A percentile compares a stretch with the other conserved stretches of the same genome.
Evolutionary conservation across 2,888 invertebrate species (phyloP).

Genomic region (Platycnemis pennipes): DNA sequence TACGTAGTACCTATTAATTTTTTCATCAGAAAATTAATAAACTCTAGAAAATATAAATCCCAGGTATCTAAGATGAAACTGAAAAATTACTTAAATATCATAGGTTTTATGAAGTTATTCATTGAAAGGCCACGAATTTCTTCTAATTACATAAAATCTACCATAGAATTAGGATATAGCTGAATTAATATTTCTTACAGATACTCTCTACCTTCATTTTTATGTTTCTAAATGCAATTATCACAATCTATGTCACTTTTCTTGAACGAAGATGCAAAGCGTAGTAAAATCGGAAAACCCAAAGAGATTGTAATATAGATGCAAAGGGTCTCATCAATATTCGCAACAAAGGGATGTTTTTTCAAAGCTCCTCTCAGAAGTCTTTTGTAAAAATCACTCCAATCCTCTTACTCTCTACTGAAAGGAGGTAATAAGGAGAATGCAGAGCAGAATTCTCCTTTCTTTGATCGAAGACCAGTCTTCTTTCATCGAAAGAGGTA

Average conservation of each 20-base stretch:
- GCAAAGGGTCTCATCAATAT: background rate
- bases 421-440: slow-evolving; percentile 26
- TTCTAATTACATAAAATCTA: too few relatives aligned
- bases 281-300: background rate
- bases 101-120: too few relatives aligned
- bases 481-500: background rate
- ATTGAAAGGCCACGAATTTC: too few relatives aligned
- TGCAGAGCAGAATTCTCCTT: background rate
- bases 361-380: background rate
- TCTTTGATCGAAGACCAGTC: background rate
- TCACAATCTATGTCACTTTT: background rate
- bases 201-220: too few relatives aligned
- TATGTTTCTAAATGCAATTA: too few relatives aligned
- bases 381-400: background rate
- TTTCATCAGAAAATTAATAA: too few relatives aligned
- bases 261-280: background rate
- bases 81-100: too few relatives aligned
- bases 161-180: too few relatives aligned
- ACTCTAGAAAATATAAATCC: too few relatives aligned
- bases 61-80: too few relatives aligned
- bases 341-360: background rate
- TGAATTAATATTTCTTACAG: too few relatives aligned
- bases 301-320: background rate
- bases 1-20: too few relatives aligned
- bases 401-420: background rate